phyloP scores from a whole-genome alignment of 2,888 invertebrate species.

The Drosophila engyochracea region DNA sequence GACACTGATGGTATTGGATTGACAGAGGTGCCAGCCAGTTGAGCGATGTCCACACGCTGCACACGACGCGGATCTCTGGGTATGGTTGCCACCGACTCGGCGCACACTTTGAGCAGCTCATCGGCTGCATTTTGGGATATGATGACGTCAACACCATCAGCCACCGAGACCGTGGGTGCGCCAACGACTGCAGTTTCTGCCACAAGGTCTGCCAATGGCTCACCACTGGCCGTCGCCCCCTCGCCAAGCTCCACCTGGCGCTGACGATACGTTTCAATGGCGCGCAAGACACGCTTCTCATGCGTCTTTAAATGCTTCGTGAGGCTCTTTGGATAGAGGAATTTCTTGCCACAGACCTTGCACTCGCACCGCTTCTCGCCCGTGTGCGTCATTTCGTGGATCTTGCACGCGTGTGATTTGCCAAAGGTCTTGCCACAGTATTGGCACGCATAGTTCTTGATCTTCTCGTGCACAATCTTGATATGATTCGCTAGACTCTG shows the following conservation, averaged over 20 bases:
- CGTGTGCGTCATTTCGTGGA: conserved; percentile 83
- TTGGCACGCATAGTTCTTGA: conserved; percentile 83
- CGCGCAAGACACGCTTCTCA: conserved; percentile 82
- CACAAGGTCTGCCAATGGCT: conserved; percentile 28
- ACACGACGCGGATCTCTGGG: conserved; percentile 82
- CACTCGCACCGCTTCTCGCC: conserved; percentile 83
- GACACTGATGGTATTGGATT: conserved; percentile 82
- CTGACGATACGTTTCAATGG: conserved; percentile 82
- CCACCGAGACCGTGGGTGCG: not conserved
- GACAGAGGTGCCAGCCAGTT: conserved; percentile 81
- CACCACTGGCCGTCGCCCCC: conserved; percentile 25
- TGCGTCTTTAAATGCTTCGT: conserved; percentile 83
- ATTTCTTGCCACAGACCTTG: conserved; percentile 82
- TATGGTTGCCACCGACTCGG: conserved; percentile 81
- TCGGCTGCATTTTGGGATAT: conserved; percentile 80
- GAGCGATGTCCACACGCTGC: conserved; percentile 80
- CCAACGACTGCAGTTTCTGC: conserved; percentile 13
- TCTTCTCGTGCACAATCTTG: conserved; percentile 82
- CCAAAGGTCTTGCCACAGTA: conserved; percentile 83
- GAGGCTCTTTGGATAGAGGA: conserved; percentile 81
- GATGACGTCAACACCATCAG: conserved; percentile 39
- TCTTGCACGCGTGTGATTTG: conserved; percentile 83
- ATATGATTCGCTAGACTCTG: conserved; percentile 82
- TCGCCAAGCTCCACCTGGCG: conserved; percentile 79
- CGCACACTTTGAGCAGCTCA: conserved; percentile 81